phyloP scores from a whole-genome alignment of 1,140 invertebrate genomes.

The Drosophila pseudoananassae region DNA sequence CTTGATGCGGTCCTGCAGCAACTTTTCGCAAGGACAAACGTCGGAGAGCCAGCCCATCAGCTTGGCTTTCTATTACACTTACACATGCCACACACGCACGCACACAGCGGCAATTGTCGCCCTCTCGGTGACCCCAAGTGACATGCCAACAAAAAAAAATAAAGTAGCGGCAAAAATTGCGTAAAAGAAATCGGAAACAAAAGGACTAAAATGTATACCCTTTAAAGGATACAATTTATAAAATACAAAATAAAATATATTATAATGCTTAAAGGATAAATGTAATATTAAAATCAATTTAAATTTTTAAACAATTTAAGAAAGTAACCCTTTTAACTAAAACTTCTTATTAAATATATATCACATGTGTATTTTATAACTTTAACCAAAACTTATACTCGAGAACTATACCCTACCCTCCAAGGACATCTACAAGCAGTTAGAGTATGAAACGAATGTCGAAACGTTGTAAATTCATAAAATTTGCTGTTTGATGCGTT shows the following conservation, averaged over 20 bases:
- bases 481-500: slow-evolving; percentile 82
- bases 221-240: background rate
- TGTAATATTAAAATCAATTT: too few species aligned
- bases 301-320: too few species aligned
- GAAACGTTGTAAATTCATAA: slow-evolving; percentile 82
- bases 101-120: slow-evolving; percentile 67
- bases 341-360: too few species aligned
- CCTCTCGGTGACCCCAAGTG: slow-evolving; percentile 68
- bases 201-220: background rate
- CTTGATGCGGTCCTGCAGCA: slow-evolving; percentile 61
- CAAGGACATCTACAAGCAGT: background rate
- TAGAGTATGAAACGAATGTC: slow-evolving; percentile 41
- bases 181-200: background rate
- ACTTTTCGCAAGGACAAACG: slow-evolving; percentile 52
- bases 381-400: too few species aligned
- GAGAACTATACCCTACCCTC: too few species aligned
- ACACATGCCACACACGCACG: slow-evolving; percentile 64
- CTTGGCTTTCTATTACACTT: slow-evolving; percentile 80
- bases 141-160: slow-evolving; percentile 39
- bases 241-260: background rate
- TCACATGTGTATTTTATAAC: too few species aligned
- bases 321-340: too few species aligned
- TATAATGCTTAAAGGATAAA: too few species aligned
- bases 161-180: slow-evolving; percentile 3
- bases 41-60: slow-evolving; percentile 63